These are phyloP conservation scores for Pantala flavescens DNA, from an alignment of 1,140 invertebrate species.

Conservation along the genomic window DNA sequence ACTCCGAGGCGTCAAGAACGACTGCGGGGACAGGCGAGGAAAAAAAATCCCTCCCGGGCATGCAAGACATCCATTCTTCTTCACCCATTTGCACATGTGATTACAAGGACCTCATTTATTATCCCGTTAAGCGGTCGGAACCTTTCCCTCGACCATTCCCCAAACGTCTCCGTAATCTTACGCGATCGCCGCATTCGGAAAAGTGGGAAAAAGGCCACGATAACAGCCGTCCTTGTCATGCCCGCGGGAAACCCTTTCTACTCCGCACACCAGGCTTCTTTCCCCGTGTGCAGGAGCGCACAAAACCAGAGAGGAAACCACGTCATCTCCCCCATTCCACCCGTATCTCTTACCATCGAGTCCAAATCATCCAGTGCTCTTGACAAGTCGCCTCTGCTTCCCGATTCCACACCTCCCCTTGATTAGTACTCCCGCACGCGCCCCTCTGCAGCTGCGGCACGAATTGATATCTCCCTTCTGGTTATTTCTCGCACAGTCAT, in stretches of 20 bases:
- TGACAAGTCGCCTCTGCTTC: neutral
- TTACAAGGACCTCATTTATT: too few species aligned
- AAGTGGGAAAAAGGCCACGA: neutral
- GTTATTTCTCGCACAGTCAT: neutral
- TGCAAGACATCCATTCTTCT: too few species aligned
- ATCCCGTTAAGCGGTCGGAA: too few species aligned
- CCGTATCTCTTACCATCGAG: neutral
- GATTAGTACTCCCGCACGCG: neutral
- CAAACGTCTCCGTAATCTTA: neutral
- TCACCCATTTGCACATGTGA: too few species aligned
- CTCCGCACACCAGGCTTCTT: neutral
- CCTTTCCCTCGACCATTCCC: conserved; percentile 4
- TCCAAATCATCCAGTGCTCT: neutral
- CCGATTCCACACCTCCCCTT: neutral
- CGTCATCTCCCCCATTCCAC: neutral
- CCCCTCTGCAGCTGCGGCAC: neutral
- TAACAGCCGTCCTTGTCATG: neutral
- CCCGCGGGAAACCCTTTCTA: neutral
- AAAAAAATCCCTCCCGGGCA: too few species aligned
- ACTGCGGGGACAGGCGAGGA: too few species aligned
- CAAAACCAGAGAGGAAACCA: too few species aligned
- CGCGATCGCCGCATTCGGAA: neutral
- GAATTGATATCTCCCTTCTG: conserved; percentile 6
- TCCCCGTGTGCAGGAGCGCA: neutral
- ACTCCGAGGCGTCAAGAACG: too few species aligned